These are phyloP conservation scores for Trissonchulus latispiculum DNA, from an alignment of 2,888 invertebrate species.

Conservation along the genomic window DNA sequence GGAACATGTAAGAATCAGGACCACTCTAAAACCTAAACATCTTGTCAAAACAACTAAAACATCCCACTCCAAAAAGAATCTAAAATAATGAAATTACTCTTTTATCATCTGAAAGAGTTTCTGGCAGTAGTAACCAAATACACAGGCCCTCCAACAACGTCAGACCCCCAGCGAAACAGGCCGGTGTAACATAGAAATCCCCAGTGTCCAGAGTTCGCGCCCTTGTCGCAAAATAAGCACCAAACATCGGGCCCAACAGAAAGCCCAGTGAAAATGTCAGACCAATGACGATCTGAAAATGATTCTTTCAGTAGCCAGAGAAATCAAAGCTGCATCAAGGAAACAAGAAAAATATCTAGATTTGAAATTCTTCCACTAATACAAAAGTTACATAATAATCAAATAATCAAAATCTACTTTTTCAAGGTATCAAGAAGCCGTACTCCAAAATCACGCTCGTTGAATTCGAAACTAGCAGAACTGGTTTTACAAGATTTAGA, in stretches of 20 bases:
- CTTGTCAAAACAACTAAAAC: no score
- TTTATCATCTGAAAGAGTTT: constrained; percentile 65
- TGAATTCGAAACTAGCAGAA: no score
- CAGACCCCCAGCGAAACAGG: constrained; percentile 57
- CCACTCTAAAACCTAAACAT: no score
- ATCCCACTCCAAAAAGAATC: no score
- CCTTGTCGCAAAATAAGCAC: constrained; percentile 69
- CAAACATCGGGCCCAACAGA: constrained; percentile 85
- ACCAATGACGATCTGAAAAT: constrained; percentile 87
- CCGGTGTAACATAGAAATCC: constrained; percentile 69
- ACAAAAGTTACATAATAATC: not conserved
- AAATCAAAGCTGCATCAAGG: no score
- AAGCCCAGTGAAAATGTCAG: constrained; percentile 96
- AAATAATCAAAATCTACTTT: no score
- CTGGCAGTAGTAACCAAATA: constrained; percentile 62
- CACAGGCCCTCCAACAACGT: constrained; percentile 67
- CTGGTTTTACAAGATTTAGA: no score
- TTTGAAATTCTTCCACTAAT: not conserved
- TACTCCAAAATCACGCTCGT: no score
- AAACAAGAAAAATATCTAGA: not conserved
- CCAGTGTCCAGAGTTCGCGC: constrained; percentile 46
- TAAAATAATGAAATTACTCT: no score
- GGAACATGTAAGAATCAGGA: no score
- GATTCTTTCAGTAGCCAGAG: no score
- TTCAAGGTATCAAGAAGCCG: no score